phyloP scores from a whole-genome alignment of 2,888 invertebrate species.

The Pseudeuparius sepicola region DNA sequence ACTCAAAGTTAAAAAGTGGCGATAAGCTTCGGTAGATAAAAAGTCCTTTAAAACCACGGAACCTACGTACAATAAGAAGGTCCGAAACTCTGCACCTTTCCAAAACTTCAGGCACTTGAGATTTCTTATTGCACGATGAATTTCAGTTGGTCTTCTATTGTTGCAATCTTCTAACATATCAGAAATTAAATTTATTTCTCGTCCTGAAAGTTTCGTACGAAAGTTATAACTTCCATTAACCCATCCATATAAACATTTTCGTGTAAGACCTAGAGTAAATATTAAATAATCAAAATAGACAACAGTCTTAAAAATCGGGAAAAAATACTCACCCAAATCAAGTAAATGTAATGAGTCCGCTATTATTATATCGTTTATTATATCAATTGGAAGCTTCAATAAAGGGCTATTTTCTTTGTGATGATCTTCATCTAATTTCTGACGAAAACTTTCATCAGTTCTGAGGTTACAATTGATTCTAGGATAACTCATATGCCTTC shows the following conservation, averaged over 20 bases:
- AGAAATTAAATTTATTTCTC: no score
- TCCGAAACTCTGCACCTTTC: no score
- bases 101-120: no score
- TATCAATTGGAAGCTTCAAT: conserved; percentile 23
- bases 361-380: conserved; percentile 23
- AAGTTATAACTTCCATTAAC: conserved; percentile 19
- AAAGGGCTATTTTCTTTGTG: conserved; percentile 23
- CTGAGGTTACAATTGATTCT: conserved; percentile 17
- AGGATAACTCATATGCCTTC: conserved; percentile 21
- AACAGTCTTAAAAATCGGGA: no score
- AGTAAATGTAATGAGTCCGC: conserved; percentile 25
- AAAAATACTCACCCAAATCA: conserved; percentile 20
- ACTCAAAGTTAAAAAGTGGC: conserved; percentile 15
- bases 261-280: conserved; percentile 16
- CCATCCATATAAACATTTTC: conserved; percentile 22
- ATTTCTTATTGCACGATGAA: conserved; percentile 19
- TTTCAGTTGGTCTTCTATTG: conserved; percentile 19
- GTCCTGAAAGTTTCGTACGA: conserved; percentile 17
- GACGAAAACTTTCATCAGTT: conserved; percentile 21
- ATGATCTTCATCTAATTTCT: conserved; percentile 20
- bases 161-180: conserved; percentile 15
- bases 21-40: conserved; percentile 14
- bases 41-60: conserved; percentile 21
- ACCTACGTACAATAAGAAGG: conserved; percentile 23
- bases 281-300: no score